Evolutionary conservation across 1,140 invertebrate genomes (phyloP), one percentile per base, ranked within the genome.

Genomic region (Solenopsis invicta): DNA sequence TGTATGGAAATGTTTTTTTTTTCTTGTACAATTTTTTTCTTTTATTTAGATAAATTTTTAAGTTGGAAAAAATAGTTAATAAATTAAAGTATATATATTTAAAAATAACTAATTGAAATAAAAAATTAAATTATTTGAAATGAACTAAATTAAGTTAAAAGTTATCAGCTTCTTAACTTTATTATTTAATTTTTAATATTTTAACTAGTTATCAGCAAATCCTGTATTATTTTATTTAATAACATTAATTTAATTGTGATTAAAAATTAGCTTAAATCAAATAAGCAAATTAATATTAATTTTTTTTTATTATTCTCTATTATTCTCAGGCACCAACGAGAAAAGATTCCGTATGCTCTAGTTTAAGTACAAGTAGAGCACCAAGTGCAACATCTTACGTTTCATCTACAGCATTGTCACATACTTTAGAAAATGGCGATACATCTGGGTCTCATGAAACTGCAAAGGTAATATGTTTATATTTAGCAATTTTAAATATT

Each of bases 311-410:
- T 74, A 8, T 48, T 54, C 16, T 45, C 18, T 66, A 34, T 54
- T 74, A 8, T 48, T 54, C 12, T 45, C 18, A 91, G 89, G 37
- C 52, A 21, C 74, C 89, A 18, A 88, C 64, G 37, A 90, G 95
- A 85, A 95, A 94, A 88, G 96, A 96, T 88, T 96, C 96, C 6
- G 91, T 95, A 12, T 95, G 95, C 88, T 96, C 96, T 64, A 96
- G 95, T 91, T 92, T 96, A 72, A 96, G 95, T 85, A 96, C 95
- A 37, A 96, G 96, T 91, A 94, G 96, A 91, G 95, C 96, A 18
- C 95, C 96, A 8, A 96, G 96, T 89, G 96, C 95, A 75, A 95
- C 95, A 18, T 96, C 96, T 81, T 95, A 96, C 84, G 95, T 95
- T 85, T 96, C 94, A 84, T 95, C 95, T 37, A 94, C 94, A 45